Conservation (phyloP, 2,113 vertebrate genomes). For the Neolamprologus fasciatus region DNA sequence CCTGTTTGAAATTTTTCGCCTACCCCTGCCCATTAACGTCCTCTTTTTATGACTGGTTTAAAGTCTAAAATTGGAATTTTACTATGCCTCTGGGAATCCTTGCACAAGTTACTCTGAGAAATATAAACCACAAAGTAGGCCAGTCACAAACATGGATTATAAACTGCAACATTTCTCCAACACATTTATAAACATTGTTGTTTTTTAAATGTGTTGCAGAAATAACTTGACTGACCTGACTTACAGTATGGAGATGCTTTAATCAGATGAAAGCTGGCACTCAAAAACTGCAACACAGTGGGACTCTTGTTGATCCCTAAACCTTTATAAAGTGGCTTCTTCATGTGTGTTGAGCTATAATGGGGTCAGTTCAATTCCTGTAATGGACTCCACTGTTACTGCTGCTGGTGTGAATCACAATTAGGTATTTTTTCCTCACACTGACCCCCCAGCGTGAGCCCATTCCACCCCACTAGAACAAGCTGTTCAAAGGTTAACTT, state of each 20-base stretch:
- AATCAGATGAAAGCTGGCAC: neutral
- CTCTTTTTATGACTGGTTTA: neutral
- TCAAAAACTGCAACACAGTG: neutral
- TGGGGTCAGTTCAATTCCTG: neutral
- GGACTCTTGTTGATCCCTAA: neutral
- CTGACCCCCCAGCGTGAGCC: neutral
- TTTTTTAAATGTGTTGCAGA: neutral
- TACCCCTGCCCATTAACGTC: neutral
- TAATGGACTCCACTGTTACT: neutral
- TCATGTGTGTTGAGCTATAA: neutral
- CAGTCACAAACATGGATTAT: neutral
- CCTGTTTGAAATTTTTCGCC: neutral
- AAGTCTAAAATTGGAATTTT: neutral
- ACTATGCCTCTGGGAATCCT: neutral
- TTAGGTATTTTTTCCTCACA: neutral
- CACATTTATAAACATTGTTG: neutral
- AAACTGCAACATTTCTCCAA: too few relatives aligned
- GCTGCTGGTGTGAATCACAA: neutral
- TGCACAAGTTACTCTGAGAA: neutral
- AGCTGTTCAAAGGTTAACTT: neutral
- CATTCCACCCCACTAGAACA: neutral
- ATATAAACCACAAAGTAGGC: neutral
- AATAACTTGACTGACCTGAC: neutral
- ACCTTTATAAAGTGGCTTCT: neutral
- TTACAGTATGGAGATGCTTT: neutral